Base-by-base conservation (phyloP, 2,113 vertebrate genomes). In the Petrocephalus microphthalmus region DNA sequence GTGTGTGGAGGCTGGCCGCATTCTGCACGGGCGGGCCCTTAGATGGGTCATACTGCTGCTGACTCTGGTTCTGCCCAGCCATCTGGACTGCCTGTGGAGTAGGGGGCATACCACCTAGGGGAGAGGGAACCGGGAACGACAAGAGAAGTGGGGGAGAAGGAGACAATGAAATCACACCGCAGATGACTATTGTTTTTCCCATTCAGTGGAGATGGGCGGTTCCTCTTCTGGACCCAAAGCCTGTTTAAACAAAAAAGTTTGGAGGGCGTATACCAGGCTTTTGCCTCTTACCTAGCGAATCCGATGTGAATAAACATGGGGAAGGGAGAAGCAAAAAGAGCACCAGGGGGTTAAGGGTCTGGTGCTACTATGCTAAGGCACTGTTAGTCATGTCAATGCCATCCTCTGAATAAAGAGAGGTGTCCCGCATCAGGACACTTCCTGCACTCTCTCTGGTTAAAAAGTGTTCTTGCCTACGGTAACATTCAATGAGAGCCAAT, bases 21-120 rank as follows among this genome's bases (percentile, higher is more conserved):
- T 96, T 96, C 94, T 97, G 95, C 89, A 97, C 97, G 0, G 96
- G 97, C 2, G 97, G 97, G 47, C 97, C 97, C 93, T 98, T 97
- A 42, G 97, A 98, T 1, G 95, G 97, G 93, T 98, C 97, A 2
- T 98, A 97, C 81, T 96, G 95, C 86, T 96, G 96, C 90, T 96
- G 96, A 84, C 91, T 98, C 92, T 95, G 95, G 91, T 97, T 96
- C 93, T 97, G 96, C 56, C 95, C 97, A 53, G 95, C 88, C 45
- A 96, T 94, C 89, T 97, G 96, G 53, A 96, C 90, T 0, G 93
- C 91, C 91, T 96, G 96, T 52, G 94, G 96, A 86, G 94, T 94
- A 25, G 95, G 93, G 88, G 94, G 95, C 96, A 98, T 97, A 91
- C 95, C 95, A 92, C 96, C 97, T 98, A 93, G 90, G 88, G 92